Evolutionary conservation across 2,113 vertebrate genomes (phyloP).

Genomic region (Naja naja): DNA sequence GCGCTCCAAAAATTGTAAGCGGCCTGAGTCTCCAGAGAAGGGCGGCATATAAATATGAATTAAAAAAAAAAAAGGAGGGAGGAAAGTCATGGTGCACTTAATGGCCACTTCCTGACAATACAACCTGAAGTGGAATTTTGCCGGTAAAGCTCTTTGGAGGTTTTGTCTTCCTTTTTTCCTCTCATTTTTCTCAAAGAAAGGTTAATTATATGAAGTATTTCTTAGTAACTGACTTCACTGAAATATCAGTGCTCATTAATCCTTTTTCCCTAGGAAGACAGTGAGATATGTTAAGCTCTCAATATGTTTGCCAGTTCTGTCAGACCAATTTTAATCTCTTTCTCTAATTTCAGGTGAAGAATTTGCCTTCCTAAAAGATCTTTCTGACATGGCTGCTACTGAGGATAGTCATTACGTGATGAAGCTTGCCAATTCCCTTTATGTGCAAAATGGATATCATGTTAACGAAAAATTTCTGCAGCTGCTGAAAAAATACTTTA

Average conservation of each 20-base stretch:
- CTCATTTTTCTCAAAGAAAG: not conserved
- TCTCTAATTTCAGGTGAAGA: constrained; percentile 78
- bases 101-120: not conserved
- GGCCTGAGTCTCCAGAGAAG: too few relatives aligned
- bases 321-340: not conserved
- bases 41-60: too few relatives aligned
- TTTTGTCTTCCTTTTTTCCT: not conserved
- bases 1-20: too few relatives aligned
- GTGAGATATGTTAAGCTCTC: not conserved
- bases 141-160: not conserved
- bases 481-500: constrained; percentile 88
- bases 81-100: not conserved
- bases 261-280: not conserved
- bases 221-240: not conserved
- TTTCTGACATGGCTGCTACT: constrained; percentile 75
- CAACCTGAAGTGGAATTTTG: not conserved
- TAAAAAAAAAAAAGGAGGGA: too few relatives aligned
- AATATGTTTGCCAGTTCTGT: not conserved
- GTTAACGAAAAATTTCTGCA: constrained; percentile 89
- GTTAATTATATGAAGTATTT: not conserved
- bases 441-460: constrained; percentile 86
- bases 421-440: constrained; percentile 88
- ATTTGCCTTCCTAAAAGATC: constrained; percentile 85
- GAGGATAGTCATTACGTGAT: constrained; percentile 83
- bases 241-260: not conserved